A percentile compares a stretch with the other conserved stretches of the same genome.
Conservation (phyloP, 2,888 invertebrate species). For the Campoletis raptor region DNA sequence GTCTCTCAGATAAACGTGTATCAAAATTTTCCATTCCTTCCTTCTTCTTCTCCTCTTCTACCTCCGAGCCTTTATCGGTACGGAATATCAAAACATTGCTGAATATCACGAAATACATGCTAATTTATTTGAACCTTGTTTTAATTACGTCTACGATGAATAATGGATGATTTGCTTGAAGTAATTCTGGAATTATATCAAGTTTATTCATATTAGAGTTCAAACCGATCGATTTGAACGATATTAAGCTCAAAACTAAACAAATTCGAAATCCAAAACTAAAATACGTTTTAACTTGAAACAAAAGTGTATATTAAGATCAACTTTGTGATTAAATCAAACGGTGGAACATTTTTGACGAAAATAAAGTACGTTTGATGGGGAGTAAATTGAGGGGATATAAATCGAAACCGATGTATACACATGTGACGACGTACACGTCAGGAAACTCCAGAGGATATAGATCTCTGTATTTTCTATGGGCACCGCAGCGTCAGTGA, state of each 20-base stretch:
- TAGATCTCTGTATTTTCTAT: conserved; percentile 36
- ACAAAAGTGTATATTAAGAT: background rate
- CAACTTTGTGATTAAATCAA: background rate
- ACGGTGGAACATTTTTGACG: background rate
- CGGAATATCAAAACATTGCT: conserved; percentile 18
- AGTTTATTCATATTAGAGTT: background rate
- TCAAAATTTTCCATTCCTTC: conserved; percentile 1
- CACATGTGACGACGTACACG: background rate
- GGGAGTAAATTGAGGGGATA: background rate
- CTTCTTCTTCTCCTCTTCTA: background rate
- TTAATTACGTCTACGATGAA: conserved; percentile 45
- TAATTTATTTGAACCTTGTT: conserved; percentile 35
- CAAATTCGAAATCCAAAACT: background rate
- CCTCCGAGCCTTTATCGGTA: background rate
- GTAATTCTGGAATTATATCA: background rate
- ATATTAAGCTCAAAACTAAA: background rate
- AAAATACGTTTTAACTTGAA: too few relatives aligned
- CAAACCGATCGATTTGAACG: background rate
- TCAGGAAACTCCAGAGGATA: background rate
- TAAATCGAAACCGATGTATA: background rate
- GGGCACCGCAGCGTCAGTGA: conserved; percentile 56
- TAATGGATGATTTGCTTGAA: conserved; percentile 8
- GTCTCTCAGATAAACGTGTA: background rate
- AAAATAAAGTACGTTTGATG: background rate
- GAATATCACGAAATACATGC: conserved; percentile 22